Evolutionary conservation across 1,140 invertebrate species (phyloP), one percentile per base, ranked within the genome.

Genomic region (Heliconius hewitsoni): DNA sequence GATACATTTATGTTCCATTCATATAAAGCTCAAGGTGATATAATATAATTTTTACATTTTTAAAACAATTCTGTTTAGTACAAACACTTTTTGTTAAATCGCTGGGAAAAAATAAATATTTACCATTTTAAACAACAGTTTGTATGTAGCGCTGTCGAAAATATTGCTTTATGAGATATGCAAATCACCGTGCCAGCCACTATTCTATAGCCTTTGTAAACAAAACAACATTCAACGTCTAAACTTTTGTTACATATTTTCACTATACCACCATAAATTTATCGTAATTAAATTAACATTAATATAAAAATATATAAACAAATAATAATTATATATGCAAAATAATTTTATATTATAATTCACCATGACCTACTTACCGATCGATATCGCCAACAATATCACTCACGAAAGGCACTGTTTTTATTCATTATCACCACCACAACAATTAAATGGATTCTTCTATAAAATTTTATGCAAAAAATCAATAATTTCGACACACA

Each of bases 381-480:
- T 88, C 78, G 74, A 81, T 80, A 46, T 46, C 42, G 4, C 42
- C 76, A 84, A 87, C 60, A 71, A 72, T 42, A 72, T 37, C 87
- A 89, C 85, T 86, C 75, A 80, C 66, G 60, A 75, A 92, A 93
- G 91, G 91, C 90, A 93, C 91, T 91, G 83, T 86, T 77, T 80
- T 84, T 80, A 72, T 79, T 79, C 79, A 83, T 76, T 55, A 82
- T 78, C 82, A 83, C 82, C 77, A 80, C 71, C 87, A 89, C 88
- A 87, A 86, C 86, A 86, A 85, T 82, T 81, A 84, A 79, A 77
- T 27, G 42, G 77, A 76, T 66, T 77, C 76, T 16, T 66, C 85
- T 88, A 84, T 83, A n/a, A 86, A 86, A 88, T 87, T 85, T 85
- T 86, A 52, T 16, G 18, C 81, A 87, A 83, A 88, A 90, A 91